Evolutionary conservation across 2,113 vertebrate genomes (phyloP), one percentile per base, ranked within the genome.

Genomic region (Axis porcinus): DNA sequence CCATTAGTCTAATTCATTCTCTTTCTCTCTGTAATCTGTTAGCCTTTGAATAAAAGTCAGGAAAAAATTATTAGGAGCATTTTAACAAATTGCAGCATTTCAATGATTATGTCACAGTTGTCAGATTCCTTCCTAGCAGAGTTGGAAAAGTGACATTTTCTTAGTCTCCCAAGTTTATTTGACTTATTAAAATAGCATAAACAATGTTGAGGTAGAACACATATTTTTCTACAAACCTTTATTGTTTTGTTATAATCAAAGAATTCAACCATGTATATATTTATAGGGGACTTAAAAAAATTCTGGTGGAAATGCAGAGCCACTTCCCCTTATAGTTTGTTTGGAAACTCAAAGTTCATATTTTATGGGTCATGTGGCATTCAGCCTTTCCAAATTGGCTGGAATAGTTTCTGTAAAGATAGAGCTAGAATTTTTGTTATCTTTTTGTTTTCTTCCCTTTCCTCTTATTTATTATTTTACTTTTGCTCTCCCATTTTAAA

Each of bases 151-250:
- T 98, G 96, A 97, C 98, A 98, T 95, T 97, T 96, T 97, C 91
- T 96, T 97, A 96, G 94, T 89, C 70, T 91, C 83, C 83, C 45
- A 78, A 94, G 96, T 95, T 97, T 97, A 97, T 91, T 91, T 91
- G 87, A 94, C 93, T 96, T 98, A 94, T 97, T 98, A 98, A 95
- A 98, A 96, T 98, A 86, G 92, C 92, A 97, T 96, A 97, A 97
- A 97, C 96, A 97, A 96, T 95, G 88, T 7, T 93, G 86, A 89
- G 95, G 94, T 97, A 47, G 52, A 95, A 96, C 98, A 93, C 88
- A 92, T 47, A 54, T 85, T 97, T 97, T 91, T 36, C 91, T 93
- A 86, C 40, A 91, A 86, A 89, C 45, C 54, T 94, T 93, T 96
- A 93, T 83, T 76, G 64, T 52, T 94, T 60, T 74, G 57, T 96